Conservation (phyloP, 2,797 vertebrate species). For the Glossophaga mutica region DNA sequence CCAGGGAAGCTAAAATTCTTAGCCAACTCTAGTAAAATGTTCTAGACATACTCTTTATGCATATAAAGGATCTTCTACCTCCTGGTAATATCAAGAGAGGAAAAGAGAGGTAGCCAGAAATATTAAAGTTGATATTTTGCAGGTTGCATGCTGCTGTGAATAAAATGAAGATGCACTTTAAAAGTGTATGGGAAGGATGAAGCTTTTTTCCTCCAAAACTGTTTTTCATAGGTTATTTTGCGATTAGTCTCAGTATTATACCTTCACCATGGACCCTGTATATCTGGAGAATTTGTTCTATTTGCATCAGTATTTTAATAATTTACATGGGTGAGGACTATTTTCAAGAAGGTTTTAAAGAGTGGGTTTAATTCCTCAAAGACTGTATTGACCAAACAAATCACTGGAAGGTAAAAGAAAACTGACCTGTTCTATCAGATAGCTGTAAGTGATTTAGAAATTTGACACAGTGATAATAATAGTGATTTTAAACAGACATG, state of each 20-base stretch:
- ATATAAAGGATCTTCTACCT: neutral
- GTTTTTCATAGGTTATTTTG: neutral
- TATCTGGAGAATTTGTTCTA: neutral
- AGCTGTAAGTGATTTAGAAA: constrained; percentile 37
- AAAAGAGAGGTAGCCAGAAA: neutral
- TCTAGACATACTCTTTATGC: constrained; percentile 45
- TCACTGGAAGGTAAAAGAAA: constrained; percentile 21
- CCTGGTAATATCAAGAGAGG: neutral
- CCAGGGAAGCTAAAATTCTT: constrained; percentile 53
- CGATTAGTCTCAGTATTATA: neutral
- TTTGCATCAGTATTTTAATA: constrained; percentile 42
- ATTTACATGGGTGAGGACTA: constrained; percentile 3
- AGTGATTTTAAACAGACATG: neutral
- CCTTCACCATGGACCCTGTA: neutral
- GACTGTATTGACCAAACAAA: constrained; percentile 32
- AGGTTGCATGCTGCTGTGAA: neutral
- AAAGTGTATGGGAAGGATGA: neutral
- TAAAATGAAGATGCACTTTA: neutral
- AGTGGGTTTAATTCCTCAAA: neutral
- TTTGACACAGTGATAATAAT: neutral
- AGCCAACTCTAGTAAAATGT: constrained; percentile 40
- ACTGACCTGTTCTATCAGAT: neutral
- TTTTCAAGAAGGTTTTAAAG: constrained; percentile 23
- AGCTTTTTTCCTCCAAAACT: neutral
- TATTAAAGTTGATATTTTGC: neutral